phyloP scores from a whole-genome alignment of 2,113 vertebrate genomes.

The Eira barbara region DNA sequence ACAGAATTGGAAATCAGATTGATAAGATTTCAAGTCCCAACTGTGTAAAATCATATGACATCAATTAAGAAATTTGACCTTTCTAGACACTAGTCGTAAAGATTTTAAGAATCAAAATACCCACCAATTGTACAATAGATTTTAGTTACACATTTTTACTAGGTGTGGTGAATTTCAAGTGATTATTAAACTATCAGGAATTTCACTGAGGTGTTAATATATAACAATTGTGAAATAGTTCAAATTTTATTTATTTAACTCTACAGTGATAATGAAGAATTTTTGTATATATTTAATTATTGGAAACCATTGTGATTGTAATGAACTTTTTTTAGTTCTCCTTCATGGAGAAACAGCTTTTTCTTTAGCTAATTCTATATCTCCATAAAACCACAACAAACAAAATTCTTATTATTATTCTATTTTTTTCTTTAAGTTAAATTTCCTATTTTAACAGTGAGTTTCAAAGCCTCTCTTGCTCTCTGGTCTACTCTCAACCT shows the following conservation, averaged over 20 bases:
- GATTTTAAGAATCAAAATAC: neutral
- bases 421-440: neutral
- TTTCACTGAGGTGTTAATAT: neutral
- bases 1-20: neutral
- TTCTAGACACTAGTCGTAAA: neutral
- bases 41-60: neutral
- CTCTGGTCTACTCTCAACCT: neutral
- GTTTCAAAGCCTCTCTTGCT: neutral
- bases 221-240: neutral
- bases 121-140: neutral
- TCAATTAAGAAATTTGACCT: neutral
- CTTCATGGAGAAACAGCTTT: neutral
- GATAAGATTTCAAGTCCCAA: neutral
- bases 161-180: neutral
- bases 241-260: neutral
- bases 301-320: neutral
- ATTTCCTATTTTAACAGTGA: neutral
- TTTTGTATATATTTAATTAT: neutral
- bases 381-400: neutral
- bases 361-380: neutral
- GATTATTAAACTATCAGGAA: neutral
- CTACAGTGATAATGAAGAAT: neutral
- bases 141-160: neutral
- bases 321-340: neutral
- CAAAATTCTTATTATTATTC: neutral